phyloP scores from a whole-genome alignment of 2,113 vertebrate genomes.

The Hemichromis elongatus region DNA sequence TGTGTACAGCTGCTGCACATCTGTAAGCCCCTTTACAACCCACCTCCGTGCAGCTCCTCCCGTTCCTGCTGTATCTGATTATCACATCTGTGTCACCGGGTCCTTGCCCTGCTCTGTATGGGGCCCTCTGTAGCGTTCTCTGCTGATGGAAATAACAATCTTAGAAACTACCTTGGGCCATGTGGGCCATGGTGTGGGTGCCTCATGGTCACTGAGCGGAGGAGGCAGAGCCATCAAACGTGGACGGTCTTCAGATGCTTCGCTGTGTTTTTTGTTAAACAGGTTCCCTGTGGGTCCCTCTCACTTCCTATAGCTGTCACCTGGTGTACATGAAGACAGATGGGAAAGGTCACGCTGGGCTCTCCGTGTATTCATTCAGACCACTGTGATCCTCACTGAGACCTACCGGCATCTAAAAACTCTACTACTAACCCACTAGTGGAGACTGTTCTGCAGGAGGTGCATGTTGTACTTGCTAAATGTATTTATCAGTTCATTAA shows the following conservation, averaged over 20 bases:
- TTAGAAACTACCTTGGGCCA: fast-evolving
- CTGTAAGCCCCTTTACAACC: not conserved
- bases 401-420: not conserved
- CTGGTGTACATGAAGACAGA: not conserved
- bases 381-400: not conserved
- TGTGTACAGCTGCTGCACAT: not conserved
- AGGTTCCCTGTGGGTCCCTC: not conserved
- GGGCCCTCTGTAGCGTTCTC: fast-evolving
- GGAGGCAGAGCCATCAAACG: not conserved
- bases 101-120: not conserved
- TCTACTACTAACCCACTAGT: fast-evolving
- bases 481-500: not conserved
- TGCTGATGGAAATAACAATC: not conserved
- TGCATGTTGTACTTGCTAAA: fast-evolving
- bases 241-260: not conserved
- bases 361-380: not conserved
- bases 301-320: fast-evolving
- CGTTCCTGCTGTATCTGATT: fast-evolving
- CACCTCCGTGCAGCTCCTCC: not conserved
- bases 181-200: fast-evolving
- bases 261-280: not conserved
- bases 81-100: not conserved
- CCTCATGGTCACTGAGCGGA: not conserved
- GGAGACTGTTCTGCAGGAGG: not conserved
- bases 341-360: not conserved